Percentiles rank a stretch among this genome's conserved stretches.
Evolutionary conservation across 2,888 invertebrate genomes (phyloP).

Genomic region (Melanostoma mellinum): DNA sequence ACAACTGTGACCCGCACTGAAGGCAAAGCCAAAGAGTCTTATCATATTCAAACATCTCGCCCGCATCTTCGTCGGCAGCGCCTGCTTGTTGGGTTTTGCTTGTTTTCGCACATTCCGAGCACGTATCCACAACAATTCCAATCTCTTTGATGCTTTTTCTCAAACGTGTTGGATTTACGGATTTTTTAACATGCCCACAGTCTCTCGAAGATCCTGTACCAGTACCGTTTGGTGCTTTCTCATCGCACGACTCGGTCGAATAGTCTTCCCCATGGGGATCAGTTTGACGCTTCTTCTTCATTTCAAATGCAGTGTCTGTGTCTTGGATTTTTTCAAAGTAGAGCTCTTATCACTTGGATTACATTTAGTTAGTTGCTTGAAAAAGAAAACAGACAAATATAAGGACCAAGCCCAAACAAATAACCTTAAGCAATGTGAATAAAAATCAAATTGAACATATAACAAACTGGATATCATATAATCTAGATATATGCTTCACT

Average conservation of each 20-base stretch:
- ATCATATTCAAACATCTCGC: constrained; percentile 82
- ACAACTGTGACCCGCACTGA: constrained; percentile 90
- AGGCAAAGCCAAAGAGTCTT: constrained; percentile 89
- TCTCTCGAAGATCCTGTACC: constrained; percentile 78
- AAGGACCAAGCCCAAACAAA: constrained; percentile 38
- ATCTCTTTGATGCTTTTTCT: constrained; percentile 84
- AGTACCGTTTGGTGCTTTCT: constrained; percentile 83
- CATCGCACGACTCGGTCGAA: constrained; percentile 89
- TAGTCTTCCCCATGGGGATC: constrained; percentile 86
- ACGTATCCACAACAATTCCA: constrained; percentile 84
- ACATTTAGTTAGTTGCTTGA: constrained; percentile 46
- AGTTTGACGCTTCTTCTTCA: constrained; percentile 89
- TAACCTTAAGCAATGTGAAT: too few relatives aligned
- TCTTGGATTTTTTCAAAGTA: constrained; percentile 31
- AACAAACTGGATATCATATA: too few relatives aligned
- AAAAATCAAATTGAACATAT: too few relatives aligned
- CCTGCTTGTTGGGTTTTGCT: constrained; percentile 79
- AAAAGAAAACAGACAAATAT: too few relatives aligned
- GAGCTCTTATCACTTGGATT: constrained; percentile 57
- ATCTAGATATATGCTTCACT: too few relatives aligned
- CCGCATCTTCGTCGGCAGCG: constrained; percentile 73
- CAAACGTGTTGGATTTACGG: constrained; percentile 85
- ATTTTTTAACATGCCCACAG: constrained; percentile 88
- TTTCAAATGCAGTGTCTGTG: constrained; percentile 76
- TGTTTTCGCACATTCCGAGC: constrained; percentile 84